Percentiles rank a stretch among this genome's conserved stretches.
These are phyloP conservation scores for Malthinus seriepunctatus DNA, from an alignment of 2,888 invertebrate genomes.

Conservation along the genomic window DNA sequence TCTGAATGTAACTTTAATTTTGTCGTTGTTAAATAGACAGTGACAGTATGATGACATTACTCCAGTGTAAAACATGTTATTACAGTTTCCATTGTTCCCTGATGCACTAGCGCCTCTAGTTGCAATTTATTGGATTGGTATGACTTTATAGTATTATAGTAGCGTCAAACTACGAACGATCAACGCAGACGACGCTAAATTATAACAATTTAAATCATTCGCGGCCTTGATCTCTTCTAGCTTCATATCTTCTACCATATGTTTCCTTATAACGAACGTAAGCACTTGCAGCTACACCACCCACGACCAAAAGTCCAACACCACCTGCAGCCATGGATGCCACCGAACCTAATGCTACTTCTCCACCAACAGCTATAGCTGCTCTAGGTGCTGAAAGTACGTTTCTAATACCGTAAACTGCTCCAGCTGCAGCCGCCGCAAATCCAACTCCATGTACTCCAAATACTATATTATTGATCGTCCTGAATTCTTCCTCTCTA, in stretches of 20 bases:
- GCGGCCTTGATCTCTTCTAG: slow-evolving; percentile 3
- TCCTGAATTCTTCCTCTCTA: background rate
- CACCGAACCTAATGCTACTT: slow-evolving; percentile 8
- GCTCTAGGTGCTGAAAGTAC: background rate
- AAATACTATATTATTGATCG: background rate
- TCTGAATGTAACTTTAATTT: too few relatives aligned
- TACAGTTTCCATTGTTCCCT: too few relatives aligned
- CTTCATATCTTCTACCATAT: slow-evolving; percentile 2
- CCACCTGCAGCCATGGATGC: slow-evolving; percentile 1
- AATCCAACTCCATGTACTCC: background rate
- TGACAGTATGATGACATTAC: too few relatives aligned
- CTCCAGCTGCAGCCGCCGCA: background rate
- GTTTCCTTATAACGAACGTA: slow-evolving; percentile 9
- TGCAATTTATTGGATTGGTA: too few relatives aligned
- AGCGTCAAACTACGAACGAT: too few relatives aligned
- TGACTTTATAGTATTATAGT: too few relatives aligned
- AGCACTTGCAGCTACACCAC: slow-evolving; percentile 3
- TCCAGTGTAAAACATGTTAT: too few relatives aligned
- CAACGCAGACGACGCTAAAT: too few relatives aligned
- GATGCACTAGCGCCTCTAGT: too few relatives aligned
- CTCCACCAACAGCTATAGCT: background rate
- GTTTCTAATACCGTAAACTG: background rate
- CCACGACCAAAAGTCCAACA: background rate
- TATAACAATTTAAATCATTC: background rate
- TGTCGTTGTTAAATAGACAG: too few relatives aligned